These are phyloP conservation scores for Caenorhabditis parvicauda DNA, from an alignment of 2,888 invertebrate genomes.

Conservation along the genomic window DNA sequence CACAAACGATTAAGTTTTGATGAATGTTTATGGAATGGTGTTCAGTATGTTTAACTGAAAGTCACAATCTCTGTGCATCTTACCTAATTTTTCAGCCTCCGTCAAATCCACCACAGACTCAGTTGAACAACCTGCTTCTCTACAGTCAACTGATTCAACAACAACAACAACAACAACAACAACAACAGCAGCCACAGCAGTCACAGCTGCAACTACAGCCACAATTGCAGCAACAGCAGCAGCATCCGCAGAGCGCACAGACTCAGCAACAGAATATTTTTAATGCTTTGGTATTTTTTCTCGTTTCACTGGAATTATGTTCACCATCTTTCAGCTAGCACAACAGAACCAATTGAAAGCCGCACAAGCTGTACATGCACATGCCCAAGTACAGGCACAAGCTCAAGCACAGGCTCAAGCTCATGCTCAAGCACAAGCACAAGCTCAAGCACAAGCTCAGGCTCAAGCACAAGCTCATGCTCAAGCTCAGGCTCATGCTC, in stretches of 20 bases:
- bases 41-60: too few species aligned
- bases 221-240: constrained; percentile 6
- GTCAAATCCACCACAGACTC: too few species aligned
- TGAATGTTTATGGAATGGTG: too few species aligned
- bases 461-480: not conserved
- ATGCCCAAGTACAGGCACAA: not conserved
- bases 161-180: constrained; percentile 11
- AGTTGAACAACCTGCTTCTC: too few species aligned
- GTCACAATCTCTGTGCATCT: too few species aligned
- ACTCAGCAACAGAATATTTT: constrained; percentile 4
- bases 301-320: too few species aligned
- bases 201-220: constrained; percentile 4
- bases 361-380: not conserved
- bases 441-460: too few species aligned
- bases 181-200: constrained; percentile 8
- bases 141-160: constrained; percentile 3
- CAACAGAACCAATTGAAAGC: constrained; percentile 6
- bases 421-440: not conserved
- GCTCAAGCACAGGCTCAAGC: not conserved
- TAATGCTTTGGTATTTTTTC: too few species aligned
- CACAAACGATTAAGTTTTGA: too few species aligned
- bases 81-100: too few species aligned
- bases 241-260: not conserved
- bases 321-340: too few species aligned
- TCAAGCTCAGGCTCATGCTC: not conserved